Percentiles rank a stretch among this genome's conserved stretches.
Conservation (phyloP, 2,888 invertebrate genomes). For the Tupiocoris notatus region DNA sequence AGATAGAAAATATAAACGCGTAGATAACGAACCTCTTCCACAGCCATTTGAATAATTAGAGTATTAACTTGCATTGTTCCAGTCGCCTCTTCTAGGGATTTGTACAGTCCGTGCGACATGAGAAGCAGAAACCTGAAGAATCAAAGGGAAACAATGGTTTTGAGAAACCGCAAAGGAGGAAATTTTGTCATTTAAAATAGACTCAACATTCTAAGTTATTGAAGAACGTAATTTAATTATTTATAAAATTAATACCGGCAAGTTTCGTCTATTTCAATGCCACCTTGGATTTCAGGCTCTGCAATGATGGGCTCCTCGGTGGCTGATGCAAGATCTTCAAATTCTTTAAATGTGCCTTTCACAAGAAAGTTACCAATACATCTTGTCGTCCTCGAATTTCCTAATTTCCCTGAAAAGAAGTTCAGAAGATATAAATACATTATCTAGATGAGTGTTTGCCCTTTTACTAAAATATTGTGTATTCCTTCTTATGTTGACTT, state of each 20-base stretch:
- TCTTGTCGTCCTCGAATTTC: slow-evolving; percentile 78
- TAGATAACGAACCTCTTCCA: slow-evolving; percentile 63
- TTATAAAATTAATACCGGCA: too few species aligned
- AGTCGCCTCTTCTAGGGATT: slow-evolving; percentile 76
- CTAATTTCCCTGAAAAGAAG: slow-evolving; percentile 60
- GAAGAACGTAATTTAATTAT: too few species aligned
- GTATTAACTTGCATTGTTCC: slow-evolving; percentile 77
- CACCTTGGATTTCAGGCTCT: slow-evolving; percentile 79
- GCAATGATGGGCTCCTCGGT: slow-evolving; percentile 76
- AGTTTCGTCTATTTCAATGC: slow-evolving; percentile 73
- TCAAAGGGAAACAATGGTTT: background rate
- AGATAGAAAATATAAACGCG: background rate
- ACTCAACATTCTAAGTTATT: background rate
- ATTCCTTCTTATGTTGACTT: too few species aligned
- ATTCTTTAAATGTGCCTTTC: slow-evolving; percentile 81
- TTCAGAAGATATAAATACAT: too few species aligned
- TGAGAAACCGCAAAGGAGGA: background rate
- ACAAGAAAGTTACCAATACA: slow-evolving; percentile 85
- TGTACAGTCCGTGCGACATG: slow-evolving; percentile 82
- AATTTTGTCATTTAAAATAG: background rate
- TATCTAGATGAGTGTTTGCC: too few species aligned
- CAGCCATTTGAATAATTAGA: slow-evolving; percentile 74
- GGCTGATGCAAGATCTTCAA: slow-evolving; percentile 70
- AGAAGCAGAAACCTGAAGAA: slow-evolving; percentile 69
- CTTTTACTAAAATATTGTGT: too few species aligned